Evolutionary conservation across 1,140 invertebrate species (phyloP).

Genomic region (Leptoteleia sp.): DNA sequence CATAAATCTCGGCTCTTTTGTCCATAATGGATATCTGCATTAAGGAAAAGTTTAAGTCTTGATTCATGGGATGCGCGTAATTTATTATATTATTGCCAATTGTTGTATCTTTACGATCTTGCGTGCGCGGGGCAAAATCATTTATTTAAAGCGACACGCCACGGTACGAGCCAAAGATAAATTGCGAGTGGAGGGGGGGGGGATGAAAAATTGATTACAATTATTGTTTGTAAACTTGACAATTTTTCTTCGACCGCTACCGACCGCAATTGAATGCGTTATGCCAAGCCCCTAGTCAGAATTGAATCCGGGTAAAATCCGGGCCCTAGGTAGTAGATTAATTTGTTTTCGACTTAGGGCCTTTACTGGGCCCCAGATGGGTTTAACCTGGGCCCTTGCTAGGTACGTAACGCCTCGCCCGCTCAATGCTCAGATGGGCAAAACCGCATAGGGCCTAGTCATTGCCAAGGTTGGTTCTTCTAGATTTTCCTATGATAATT

Average conservation of each 20-base stretch:
- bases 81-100: conserved; percentile 39
- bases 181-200: background rate
- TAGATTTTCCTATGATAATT: too few species aligned
- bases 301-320: too few species aligned
- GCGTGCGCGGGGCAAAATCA: conserved; percentile 11
- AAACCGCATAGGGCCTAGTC: too few species aligned
- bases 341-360: too few species aligned
- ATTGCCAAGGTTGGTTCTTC: too few species aligned
- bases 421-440: too few species aligned
- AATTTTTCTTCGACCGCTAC: conserved; percentile 3
- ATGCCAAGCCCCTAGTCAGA: too few species aligned
- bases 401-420: too few species aligned
- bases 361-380: too few species aligned
- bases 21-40: conserved; percentile 57
- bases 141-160: conserved; percentile 13
- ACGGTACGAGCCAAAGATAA: background rate
- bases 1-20: conserved; percentile 49
- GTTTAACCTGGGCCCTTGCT: too few species aligned
- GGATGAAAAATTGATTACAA: conserved; percentile 16
- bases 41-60: conserved; percentile 55
- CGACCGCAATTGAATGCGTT: too few species aligned
- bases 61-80: conserved; percentile 25
- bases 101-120: conserved; percentile 3
- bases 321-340: too few species aligned
- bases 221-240: background rate